Base-by-base conservation (phyloP, 2,113 vertebrate species). In the Propithecus coquereli region DNA sequence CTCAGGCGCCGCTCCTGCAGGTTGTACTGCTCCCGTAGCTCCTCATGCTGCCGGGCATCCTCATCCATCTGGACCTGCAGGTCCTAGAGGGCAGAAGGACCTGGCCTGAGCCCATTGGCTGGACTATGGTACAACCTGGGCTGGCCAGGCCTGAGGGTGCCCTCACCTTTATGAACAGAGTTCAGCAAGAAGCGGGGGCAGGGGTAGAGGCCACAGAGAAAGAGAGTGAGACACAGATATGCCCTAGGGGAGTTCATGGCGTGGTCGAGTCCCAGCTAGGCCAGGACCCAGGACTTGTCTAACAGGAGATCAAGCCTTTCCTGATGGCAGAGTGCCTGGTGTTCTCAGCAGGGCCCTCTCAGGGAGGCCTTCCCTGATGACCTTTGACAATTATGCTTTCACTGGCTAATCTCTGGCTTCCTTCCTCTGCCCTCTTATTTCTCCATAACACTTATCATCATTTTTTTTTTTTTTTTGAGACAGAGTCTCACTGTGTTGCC, bases 21-120 rank as follows among this genome's bases (percentile, higher is more conserved):
- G 86, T 96, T 98, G 97, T 98, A 98, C 96, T 99, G 98, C 94
- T 99, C 98, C 40, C 98, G 94, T 66, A 98, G 98, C 96, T 99
- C 97, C 10, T 99, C 80, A 0, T 99, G 98, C 73, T 98, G 98
- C 34, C 57, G 47, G 50, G 97, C 94, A 4, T 98, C 98, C 80
- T 98, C 98, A 0, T 98, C 98, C 98, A 93, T 98, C 98, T 99
- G 98, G 43, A 97, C 95, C 93, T 96, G 93, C 93, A 98, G 96
- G 45, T 99, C 99, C 98, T 99, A 97, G 74, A 45, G 50, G 88
- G 43, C 81, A 95, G 83, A 84, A 81, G 63, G 34, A 80, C 80
- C 25, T 9, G 5, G 20, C 3, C 25, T 87, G 74, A 96, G 43
- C 66, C 74, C 47, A 68, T 70, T 18, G 13, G 13, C 22, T 8